phyloP scores from a whole-genome alignment of 1,140 invertebrate genomes.

The Triops longicaudatus region DNA sequence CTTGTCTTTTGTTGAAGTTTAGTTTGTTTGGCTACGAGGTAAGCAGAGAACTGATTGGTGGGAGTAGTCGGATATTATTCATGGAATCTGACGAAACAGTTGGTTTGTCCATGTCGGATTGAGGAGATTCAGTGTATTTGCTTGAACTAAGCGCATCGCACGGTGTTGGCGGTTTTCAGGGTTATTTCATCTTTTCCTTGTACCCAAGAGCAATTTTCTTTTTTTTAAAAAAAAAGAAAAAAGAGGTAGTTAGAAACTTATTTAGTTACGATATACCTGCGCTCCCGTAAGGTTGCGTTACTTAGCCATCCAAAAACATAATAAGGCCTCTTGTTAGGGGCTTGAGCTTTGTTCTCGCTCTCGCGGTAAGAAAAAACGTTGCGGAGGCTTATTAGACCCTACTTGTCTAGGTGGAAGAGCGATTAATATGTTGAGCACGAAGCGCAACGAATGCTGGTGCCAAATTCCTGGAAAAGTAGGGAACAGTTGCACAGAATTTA shows the following conservation, averaged over 20 bases:
- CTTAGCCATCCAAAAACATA: neutral
- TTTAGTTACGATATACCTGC: constrained; percentile 1
- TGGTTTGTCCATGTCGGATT: too few relatives aligned
- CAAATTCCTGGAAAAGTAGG: neutral
- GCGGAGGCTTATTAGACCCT: neutral
- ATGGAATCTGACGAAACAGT: too few relatives aligned
- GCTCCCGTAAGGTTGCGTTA: neutral
- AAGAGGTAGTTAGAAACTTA: constrained; percentile 4
- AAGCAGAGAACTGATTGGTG: too few relatives aligned
- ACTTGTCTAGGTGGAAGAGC: neutral
- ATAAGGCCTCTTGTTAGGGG: constrained; percentile 4
- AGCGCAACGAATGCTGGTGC: constrained; percentile 5
- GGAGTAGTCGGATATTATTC: too few relatives aligned
- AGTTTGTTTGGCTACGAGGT: too few relatives aligned
- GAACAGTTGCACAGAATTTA: too few relatives aligned
- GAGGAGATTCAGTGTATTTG: too few relatives aligned
- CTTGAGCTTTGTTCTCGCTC: constrained; percentile 2
- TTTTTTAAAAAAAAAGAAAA: neutral
- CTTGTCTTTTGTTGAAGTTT: too few relatives aligned
- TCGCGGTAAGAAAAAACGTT: neutral
- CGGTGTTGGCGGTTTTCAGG: neutral
- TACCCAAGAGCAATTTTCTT: neutral
- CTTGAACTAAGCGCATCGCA: neutral
- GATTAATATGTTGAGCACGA: neutral
- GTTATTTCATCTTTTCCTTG: neutral